A percentile compares a stretch with the other conserved stretches of the same genome.
Conservation (phyloP, 2,113 vertebrate species). For the Corvus cornix region DNA sequence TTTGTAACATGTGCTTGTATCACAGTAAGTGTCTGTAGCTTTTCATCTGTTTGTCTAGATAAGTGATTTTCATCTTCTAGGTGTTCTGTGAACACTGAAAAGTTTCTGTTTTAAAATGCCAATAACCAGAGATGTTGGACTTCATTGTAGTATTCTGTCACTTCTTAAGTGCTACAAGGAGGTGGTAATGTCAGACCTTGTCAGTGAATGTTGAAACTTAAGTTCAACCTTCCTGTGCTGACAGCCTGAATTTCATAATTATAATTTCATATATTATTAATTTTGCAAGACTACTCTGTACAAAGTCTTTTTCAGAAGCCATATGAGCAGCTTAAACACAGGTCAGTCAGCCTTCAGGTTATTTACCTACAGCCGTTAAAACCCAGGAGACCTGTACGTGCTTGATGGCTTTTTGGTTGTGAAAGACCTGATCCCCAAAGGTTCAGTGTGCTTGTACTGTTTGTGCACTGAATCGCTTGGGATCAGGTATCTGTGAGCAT, state of each 20-base stretch:
- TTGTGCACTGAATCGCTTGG: not conserved
- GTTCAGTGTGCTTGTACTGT: not conserved
- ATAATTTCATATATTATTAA: not conserved
- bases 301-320: not conserved
- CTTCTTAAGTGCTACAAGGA: not conserved
- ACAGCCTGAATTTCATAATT: not conserved
- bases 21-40: not conserved
- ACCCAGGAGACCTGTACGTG: not conserved
- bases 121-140: not conserved
- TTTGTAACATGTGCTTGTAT: not conserved
- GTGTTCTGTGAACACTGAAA: not conserved
- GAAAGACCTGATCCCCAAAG: not conserved
- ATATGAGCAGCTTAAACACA: not conserved
- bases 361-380: not conserved
- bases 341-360: not conserved
- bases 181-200: not conserved
- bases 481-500: fast-evolving
- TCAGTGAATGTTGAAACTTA: not conserved
- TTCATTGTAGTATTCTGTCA: not conserved
- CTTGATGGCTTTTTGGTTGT: not conserved
- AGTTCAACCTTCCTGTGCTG: not conserved
- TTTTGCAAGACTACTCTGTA: not conserved
- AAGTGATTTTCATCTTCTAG: not conserved
- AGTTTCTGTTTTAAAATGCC: not conserved
- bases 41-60: not conserved